These are phyloP conservation scores for Diabrotica virgifera DNA, from an alignment of 1,140 invertebrate genomes.

Conservation along the genomic window DNA sequence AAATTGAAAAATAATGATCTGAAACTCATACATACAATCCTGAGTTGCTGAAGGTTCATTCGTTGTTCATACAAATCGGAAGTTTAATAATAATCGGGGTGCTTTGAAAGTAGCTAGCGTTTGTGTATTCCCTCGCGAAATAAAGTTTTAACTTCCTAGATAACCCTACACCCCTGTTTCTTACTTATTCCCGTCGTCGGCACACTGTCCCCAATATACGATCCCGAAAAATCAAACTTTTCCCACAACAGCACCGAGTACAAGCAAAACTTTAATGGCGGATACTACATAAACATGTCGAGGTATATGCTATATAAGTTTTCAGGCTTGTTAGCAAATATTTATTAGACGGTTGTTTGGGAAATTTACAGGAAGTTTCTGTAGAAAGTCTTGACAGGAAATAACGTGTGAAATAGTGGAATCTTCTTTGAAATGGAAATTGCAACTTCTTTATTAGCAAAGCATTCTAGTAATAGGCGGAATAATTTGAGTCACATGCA, in stretches of 20 bases:
- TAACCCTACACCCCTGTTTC: background rate
- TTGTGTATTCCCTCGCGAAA: background rate
- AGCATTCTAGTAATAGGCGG: too few species aligned
- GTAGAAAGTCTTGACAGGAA: too few species aligned
- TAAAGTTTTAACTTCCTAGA: background rate
- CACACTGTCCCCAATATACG: conserved; percentile 11
- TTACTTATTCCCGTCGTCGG: background rate
- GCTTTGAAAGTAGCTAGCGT: background rate
- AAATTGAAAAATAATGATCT: too few species aligned
- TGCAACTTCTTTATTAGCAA: too few species aligned
- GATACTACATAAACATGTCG: conserved; percentile 9
- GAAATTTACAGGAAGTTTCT: background rate
- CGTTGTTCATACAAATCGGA: too few species aligned
- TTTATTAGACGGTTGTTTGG: background rate
- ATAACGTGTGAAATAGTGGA: too few species aligned
- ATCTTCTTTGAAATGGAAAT: too few species aligned
- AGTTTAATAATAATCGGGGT: too few species aligned
- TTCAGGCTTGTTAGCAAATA: conserved; percentile 12
- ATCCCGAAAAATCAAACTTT: conserved; percentile 11
- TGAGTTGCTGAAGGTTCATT: too few species aligned
- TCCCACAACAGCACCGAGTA: conserved; percentile 4
- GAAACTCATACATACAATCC: too few species aligned
- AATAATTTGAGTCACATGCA: too few species aligned
- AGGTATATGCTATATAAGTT: conserved; percentile 11
- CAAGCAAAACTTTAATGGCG: conserved; percentile 6